Evolutionary conservation across 2,888 invertebrate species (phyloP), one percentile per base, ranked within the genome.

Genomic region (Phania funesta): DNA sequence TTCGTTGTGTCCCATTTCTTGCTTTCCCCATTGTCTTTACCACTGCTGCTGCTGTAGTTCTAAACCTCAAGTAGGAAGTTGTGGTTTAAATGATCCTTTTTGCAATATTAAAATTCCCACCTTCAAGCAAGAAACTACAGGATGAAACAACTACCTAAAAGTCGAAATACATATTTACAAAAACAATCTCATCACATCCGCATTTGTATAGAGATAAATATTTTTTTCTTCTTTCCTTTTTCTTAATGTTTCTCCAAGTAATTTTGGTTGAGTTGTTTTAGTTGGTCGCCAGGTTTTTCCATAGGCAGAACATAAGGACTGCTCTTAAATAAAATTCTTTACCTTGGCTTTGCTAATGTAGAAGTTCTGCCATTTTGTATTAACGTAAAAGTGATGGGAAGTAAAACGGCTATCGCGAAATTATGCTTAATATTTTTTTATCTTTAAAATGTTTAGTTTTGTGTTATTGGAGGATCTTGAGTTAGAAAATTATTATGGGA

Each of bases 61-160:
- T 44, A 54, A 62, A 60, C 52, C 74, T 73, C 35, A 79, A 79
- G 67, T 52, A 80, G 74, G 62, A 80, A 74, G 54, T 74, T 80
- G 67, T 62, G 79, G 74, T 62, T 60, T 73, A 74, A 67, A 74
- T 38, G 62, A 80, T 74, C 79, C 74, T 74, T 80, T 80, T 56
- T 80, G 67, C 73, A 38, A 62, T 64, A 74, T 80, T 74, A 80
- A 62, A 35, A 67, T 67, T 62, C 0, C 62, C 74, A 79, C 50
- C 60, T 60, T 54, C 22, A 29, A 75, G 56, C 20, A 22, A 75
- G 8, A 44, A 35, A 46, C 0, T 13, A 29, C 13, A 26, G 35
- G 50, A 1, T 3, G 18, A 24, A 38, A 8, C 24, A 50, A 8
- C 18, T 20, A 38, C n/a, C 11, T 4, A 38, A 22, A 54, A 22